Conservation (phyloP, 2,888 invertebrate genomes). For the Diplazon laetatorius region DNA sequence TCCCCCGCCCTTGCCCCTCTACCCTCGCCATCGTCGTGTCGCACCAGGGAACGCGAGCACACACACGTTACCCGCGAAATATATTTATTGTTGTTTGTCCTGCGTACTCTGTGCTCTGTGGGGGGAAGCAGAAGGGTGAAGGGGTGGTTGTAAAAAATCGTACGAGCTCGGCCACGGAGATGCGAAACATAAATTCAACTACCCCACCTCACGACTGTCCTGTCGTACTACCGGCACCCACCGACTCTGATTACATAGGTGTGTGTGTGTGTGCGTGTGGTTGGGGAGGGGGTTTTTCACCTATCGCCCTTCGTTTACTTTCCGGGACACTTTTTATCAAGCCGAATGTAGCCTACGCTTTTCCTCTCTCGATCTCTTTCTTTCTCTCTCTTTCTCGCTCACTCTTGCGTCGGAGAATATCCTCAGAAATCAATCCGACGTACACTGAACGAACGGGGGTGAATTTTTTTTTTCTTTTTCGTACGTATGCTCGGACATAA, state of each 20-base stretch:
- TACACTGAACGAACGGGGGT: conserved; percentile 26
- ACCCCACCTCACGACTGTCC: conserved; percentile 34
- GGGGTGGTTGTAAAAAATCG: conserved; percentile 74
- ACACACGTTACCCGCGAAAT: conserved; percentile 77
- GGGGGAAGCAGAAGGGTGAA: neutral
- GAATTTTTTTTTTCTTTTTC: too few relatives aligned
- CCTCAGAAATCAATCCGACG: conserved; percentile 61
- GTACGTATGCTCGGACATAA: conserved; percentile 45
- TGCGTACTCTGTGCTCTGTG: conserved; percentile 72
- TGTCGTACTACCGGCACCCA: conserved; percentile 45
- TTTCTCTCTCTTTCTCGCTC: too few relatives aligned
- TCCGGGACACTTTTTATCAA: conserved; percentile 58
- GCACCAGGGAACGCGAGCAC: conserved; percentile 43
- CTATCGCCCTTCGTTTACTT: conserved; percentile 61
- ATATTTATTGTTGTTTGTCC: conserved; percentile 83
- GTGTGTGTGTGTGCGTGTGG: too few relatives aligned
- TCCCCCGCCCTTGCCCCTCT: too few relatives aligned
- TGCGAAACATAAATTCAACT: conserved; percentile 77
- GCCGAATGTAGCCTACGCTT: conserved; percentile 39
- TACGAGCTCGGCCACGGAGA: conserved; percentile 73
- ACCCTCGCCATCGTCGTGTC: neutral
- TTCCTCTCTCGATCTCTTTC: too few relatives aligned
- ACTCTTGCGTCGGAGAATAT: conserved; percentile 13
- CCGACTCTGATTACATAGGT: neutral
- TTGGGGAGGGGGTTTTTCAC: too few relatives aligned